Evolutionary conservation across 2,797 vertebrate species (phyloP).

Genomic region (Chloroceryle inda): DNA sequence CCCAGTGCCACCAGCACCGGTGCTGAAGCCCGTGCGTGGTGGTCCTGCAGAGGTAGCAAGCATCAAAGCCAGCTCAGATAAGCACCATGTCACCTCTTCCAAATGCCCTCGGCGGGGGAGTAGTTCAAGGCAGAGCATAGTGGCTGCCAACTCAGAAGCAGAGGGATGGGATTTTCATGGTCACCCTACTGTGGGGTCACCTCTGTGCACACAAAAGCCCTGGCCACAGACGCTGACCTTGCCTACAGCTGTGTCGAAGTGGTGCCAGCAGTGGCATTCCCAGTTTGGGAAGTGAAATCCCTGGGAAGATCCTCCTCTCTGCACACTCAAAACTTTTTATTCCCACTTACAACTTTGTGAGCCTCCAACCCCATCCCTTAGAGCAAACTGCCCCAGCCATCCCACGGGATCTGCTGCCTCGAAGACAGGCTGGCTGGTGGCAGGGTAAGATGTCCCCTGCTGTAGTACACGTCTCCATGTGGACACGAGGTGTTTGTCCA

Average conservation of each 20-base stretch:
- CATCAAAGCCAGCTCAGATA: background rate
- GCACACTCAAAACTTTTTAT: background rate
- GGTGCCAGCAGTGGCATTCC: background rate
- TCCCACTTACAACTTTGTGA: background rate
- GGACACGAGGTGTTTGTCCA: background rate
- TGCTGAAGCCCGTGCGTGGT: background rate
- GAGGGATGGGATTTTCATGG: background rate
- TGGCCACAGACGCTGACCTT: accelerated
- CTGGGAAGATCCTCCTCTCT: background rate
- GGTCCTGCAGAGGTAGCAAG: background rate
- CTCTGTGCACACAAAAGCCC: accelerated
- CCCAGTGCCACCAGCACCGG: background rate
- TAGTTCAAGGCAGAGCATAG: background rate
- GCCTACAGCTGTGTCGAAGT: accelerated
- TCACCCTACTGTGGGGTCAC: too few relatives aligned
- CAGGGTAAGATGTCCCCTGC: background rate
- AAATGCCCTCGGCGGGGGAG: background rate
- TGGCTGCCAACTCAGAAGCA: background rate
- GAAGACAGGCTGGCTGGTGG: background rate
- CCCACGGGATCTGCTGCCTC: accelerated
- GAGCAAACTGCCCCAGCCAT: background rate
- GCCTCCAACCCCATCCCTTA: background rate
- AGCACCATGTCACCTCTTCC: background rate
- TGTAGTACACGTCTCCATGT: background rate
- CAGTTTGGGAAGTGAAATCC: background rate